Evolutionary conservation across 2,888 invertebrate species (phyloP).

Genomic region (Entomobrya multifasciata): DNA sequence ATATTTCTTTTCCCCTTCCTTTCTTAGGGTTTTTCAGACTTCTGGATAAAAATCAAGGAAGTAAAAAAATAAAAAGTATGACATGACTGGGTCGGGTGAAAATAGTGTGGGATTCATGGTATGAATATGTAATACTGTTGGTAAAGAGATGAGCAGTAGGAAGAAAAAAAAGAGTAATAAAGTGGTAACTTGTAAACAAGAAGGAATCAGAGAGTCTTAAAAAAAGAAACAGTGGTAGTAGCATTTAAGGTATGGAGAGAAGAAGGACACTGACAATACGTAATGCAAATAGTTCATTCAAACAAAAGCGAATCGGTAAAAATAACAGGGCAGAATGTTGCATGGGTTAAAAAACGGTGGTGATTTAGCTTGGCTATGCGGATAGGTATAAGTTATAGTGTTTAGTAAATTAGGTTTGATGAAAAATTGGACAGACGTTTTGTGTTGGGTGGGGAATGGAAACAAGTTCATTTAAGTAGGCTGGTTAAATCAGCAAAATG

Average conservation of each 20-base stretch:
- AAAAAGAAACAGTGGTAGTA: neutral
- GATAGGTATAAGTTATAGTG: no score
- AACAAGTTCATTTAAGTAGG: no score
- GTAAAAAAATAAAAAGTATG: no score
- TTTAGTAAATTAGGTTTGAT: no score
- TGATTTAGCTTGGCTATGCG: no score
- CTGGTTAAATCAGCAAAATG: no score
- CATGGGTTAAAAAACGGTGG: neutral
- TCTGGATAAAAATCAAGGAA: neutral
- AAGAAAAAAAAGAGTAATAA: no score
- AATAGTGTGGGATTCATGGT: neutral
- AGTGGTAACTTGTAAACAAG: conserved; percentile 39
- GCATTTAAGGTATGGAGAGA: neutral
- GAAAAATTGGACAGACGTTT: no score
- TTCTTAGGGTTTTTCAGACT: neutral
- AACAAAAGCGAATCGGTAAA: no score
- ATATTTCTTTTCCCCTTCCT: neutral
- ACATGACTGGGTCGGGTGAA: neutral
- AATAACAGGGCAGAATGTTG: neutral
- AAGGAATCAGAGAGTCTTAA: neutral
- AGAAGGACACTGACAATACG: neutral
- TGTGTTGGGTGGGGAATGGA: no score
- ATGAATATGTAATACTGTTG: conserved; percentile 37
- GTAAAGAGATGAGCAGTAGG: conserved; percentile 26
- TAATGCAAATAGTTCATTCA: no score